Base-by-base conservation (phyloP, 2,888 invertebrate species). In the Lathronympha strigana region DNA sequence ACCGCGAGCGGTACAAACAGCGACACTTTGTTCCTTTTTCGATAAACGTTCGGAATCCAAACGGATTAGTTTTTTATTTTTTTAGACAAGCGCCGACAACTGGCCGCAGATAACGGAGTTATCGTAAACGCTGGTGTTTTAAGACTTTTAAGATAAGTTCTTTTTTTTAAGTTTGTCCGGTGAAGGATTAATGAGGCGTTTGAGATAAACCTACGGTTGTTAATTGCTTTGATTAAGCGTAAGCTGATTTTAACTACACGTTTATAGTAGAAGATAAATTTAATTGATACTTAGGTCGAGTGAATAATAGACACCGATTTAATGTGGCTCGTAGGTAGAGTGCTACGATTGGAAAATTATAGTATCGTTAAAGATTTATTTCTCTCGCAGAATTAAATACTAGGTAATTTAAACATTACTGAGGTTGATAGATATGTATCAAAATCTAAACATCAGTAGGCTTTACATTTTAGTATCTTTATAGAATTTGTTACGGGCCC, bases 91-190 rank as follows among this genome's bases (percentile, higher is more conserved):
- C 57, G 72, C 67, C 72, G 76, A 75, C 76, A 74, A 73, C 70
- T 72, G 72, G 36, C 64, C 47, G 25, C 51, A 75, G 82, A 81
- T 82, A 82, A 79, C 77, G 74, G 76, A 62, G 77, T 86, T 84
- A 87, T 87, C 87, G 80, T 81, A 86, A 87, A 84, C 77, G 76
- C 72, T 72, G 76, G 73, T 83, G 84, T 85, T 80, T 68, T 68
- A 51, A 82, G 87, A 87, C 87, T 85, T 80, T 68, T 68, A 51
- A 82, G 87, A 87, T 87, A 87, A 86, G 84, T 82, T 83, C 79
- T 83, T 73, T 64, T 58, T 58, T 31, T 45, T 40, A 63, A 40
- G 50, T 58, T 60, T 51, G 64, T 64, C 51, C 64, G 58, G 50
- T 63, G 57, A 64, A 36, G 53, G 58, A 64, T 64, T 58, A 45